These are phyloP conservation scores for Choloepus hoffmanni DNA, from an alignment of 2,113 vertebrate species.

Conservation along the genomic window DNA sequence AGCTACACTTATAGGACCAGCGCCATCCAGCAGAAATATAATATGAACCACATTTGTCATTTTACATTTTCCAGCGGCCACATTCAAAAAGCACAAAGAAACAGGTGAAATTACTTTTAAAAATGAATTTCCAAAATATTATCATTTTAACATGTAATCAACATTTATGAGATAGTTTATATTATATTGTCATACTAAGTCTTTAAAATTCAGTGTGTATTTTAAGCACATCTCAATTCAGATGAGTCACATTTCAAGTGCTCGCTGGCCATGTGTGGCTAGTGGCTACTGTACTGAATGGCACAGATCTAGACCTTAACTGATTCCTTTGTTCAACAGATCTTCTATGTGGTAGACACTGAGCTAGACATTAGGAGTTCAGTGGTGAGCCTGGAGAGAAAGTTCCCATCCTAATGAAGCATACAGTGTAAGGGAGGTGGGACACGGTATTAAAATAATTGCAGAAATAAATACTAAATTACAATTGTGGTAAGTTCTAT, in stretches of 20 bases:
- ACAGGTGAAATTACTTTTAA: background rate
- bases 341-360: background rate
- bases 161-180: background rate
- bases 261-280: background rate
- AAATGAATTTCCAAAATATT: background rate
- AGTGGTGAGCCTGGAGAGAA: background rate
- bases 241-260: background rate
- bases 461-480: background rate
- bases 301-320: background rate
- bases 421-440: background rate
- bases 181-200: background rate
- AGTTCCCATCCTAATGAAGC: background rate
- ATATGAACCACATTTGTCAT: background rate
- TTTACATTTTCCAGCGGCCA: background rate
- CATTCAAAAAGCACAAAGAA: conserved; percentile 29
- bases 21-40: background rate
- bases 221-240: background rate
- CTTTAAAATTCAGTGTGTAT: background rate
- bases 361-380: background rate
- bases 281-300: background rate
- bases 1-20: background rate
- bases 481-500: background rate
- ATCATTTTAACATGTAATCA: conserved; percentile 6
- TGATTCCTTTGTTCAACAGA: background rate
- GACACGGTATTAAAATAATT: background rate